These are phyloP conservation scores for Dendrocincla tyrannina DNA, from an alignment of 2,797 vertebrate genomes.

Conservation along the genomic window DNA sequence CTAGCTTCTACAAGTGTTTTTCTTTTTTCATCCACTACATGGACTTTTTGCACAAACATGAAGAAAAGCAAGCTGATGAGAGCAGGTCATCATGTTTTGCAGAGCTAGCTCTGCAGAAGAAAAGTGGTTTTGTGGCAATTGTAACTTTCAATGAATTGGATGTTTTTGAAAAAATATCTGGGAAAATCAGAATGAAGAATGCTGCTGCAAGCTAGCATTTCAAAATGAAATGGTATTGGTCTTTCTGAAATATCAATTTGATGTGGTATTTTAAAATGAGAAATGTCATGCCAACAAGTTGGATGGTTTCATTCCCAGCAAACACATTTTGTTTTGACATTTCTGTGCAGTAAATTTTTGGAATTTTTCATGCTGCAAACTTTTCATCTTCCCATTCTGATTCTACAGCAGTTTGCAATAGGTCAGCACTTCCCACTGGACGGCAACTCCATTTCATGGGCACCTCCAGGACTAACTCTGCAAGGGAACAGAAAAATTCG, in stretches of 20 bases:
- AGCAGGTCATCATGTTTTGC: not conserved
- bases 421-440: conserved; percentile 27
- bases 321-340: conserved; percentile 21
- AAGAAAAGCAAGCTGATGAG: not conserved
- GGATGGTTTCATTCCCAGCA: conserved; percentile 16
- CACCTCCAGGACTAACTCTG: not conserved
- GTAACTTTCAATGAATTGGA: not conserved
- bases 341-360: not conserved
- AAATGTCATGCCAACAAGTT: not conserved
- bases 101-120: not conserved
- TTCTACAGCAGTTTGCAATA: conserved; percentile 7
- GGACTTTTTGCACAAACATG: not conserved
- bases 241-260: conserved; percentile 11
- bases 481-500: not conserved
- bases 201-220: not conserved
- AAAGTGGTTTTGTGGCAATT: not conserved
- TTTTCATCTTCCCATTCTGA: not conserved
- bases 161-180: not conserved
- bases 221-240: not conserved
- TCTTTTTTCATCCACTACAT: not conserved
- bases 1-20: not conserved
- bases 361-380: not conserved
- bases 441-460: conserved; percentile 1
- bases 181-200: not conserved
- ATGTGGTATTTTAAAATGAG: conserved; percentile 32